Percentiles rank a stretch among this genome's conserved stretches.
phyloP scores from a whole-genome alignment of 2,113 vertebrate species.

The Isurus oxyrinchus region DNA sequence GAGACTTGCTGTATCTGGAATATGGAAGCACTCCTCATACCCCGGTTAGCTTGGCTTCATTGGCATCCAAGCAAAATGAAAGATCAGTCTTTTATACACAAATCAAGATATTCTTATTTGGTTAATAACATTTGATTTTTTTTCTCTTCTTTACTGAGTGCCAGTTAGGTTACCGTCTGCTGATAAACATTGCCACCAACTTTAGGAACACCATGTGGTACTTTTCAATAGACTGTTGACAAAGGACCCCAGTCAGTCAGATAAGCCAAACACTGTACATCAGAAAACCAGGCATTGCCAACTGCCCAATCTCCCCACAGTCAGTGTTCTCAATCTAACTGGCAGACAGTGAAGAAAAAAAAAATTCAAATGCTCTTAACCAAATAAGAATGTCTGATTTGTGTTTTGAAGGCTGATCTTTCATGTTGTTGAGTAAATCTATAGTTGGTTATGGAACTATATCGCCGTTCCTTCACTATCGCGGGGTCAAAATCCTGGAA shows the following conservation, averaged over 20 bases:
- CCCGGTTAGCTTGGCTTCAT: background rate
- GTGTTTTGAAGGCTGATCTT: background rate
- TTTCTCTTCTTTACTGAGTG: background rate
- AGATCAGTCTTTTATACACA: background rate
- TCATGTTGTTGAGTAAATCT: background rate
- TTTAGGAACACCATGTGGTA: background rate
- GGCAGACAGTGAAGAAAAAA: background rate
- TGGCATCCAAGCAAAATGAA: background rate
- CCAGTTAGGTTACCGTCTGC: background rate
- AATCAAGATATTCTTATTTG: background rate
- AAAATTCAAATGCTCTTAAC: background rate
- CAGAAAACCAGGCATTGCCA: background rate
- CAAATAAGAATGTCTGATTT: background rate
- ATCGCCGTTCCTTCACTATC: too few relatives aligned
- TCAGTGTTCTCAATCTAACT: background rate
- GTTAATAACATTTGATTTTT: background rate
- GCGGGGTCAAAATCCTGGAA: too few relatives aligned
- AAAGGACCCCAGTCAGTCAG: background rate
- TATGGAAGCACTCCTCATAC: background rate
- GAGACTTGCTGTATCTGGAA: background rate
- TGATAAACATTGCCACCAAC: background rate
- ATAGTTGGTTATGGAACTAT: background rate
- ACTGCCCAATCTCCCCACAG: background rate
- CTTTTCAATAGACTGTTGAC: background rate
- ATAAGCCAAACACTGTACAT: background rate